Evolutionary conservation across 2,113 vertebrate genomes (phyloP).

Genomic region (Geococcyx californianus): DNA sequence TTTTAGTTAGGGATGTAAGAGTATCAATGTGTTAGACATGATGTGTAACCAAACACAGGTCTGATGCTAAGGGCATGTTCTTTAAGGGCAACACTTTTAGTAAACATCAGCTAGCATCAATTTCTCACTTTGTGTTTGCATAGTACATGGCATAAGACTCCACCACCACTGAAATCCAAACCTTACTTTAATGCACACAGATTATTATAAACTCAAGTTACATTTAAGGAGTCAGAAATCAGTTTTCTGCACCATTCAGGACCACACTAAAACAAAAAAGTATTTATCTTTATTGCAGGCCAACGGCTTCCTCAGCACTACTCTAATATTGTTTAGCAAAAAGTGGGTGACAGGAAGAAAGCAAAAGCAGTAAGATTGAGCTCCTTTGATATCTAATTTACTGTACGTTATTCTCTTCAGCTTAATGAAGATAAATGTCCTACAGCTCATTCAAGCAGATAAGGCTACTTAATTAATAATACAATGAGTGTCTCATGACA

Average conservation of each 20-base stretch:
- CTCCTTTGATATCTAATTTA: slow-evolving; percentile 71
- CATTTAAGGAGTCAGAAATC: background rate
- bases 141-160: background rate
- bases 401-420: slow-evolving; percentile 73
- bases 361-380: background rate
- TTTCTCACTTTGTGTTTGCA: background rate
- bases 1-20: background rate
- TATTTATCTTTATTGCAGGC: background rate
- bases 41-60: background rate
- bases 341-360: background rate
- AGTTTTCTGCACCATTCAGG: background rate
- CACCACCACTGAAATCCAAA: background rate
- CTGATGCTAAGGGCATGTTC: background rate
- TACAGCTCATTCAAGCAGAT: slow-evolving; percentile 68
- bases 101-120: background rate
- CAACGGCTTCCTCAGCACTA: background rate
- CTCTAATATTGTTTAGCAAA: background rate
- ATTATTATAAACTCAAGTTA: background rate
- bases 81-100: background rate
- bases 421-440: slow-evolving; percentile 75
- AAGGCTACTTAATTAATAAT: slow-evolving; percentile 81
- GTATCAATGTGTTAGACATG: background rate
- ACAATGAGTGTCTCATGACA: slow-evolving; percentile 77
- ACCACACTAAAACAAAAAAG: background rate
- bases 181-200: background rate